Conservation (phyloP, 2,888 invertebrate genomes). For the Eupithecia subfuscata region DNA sequence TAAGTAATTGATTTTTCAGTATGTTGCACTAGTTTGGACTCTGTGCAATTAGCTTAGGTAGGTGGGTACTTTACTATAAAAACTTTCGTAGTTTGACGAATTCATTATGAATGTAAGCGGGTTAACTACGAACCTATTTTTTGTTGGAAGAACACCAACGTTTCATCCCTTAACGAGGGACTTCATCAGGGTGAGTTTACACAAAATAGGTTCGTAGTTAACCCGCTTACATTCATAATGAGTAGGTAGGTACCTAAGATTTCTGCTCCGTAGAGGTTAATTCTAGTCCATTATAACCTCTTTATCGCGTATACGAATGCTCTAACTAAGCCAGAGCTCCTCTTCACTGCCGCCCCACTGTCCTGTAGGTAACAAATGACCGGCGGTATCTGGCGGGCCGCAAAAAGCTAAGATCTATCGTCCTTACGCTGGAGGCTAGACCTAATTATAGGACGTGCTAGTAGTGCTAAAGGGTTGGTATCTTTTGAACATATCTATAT, state of each 20-base stretch:
- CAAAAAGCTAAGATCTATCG: slow-evolving; percentile 33
- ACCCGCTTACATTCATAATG: no score
- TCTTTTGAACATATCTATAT: neutral
- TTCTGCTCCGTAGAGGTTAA: neutral
- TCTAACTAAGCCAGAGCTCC: slow-evolving; percentile 16
- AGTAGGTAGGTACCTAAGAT: neutral
- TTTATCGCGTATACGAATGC: neutral
- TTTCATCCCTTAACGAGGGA: no score
- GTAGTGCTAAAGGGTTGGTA: neutral
- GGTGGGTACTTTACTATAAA: no score
- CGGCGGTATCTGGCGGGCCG: slow-evolving; percentile 26
- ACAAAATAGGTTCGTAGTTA: no score
- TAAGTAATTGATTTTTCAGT: no score
- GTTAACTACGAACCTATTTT: no score
- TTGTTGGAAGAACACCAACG: no score
- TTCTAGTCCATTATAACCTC: neutral
- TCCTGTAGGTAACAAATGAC: slow-evolving; percentile 30
- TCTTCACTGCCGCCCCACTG: slow-evolving; percentile 14
- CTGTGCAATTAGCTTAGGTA: no score
- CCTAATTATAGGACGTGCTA: slow-evolving; percentile 17
- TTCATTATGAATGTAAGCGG: no score
- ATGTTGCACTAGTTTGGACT: no score
- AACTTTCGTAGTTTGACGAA: no score
- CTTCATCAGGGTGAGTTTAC: no score
- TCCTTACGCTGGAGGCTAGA: slow-evolving; percentile 8